Conservation (phyloP, 2,888 invertebrate species). For the Phrixothrix hirtus region DNA sequence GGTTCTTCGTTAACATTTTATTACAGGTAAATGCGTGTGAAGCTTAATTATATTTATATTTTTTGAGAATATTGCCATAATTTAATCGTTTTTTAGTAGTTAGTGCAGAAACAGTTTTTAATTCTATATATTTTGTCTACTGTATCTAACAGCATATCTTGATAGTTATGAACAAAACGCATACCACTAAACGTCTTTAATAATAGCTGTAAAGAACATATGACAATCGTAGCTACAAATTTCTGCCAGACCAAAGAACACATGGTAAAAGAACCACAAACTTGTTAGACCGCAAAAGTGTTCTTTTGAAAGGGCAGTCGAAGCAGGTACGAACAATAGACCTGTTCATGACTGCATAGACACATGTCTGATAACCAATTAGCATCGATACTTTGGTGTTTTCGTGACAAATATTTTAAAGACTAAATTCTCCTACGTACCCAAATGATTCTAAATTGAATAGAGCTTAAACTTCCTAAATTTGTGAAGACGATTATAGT, state of each 20-base stretch:
- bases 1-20: no score
- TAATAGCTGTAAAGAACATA: constrained; percentile 40
- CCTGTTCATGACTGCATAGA: constrained; percentile 47
- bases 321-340: constrained; percentile 31
- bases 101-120: no score
- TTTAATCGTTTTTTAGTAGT: no score
- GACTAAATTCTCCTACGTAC: constrained; percentile 24
- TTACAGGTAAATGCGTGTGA: no score
- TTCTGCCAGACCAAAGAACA: constrained; percentile 29
- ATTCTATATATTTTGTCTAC: no score
- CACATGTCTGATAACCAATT: constrained; percentile 53
- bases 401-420: constrained; percentile 49
- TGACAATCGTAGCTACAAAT: constrained; percentile 44
- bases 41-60: no score
- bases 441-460: background rate
- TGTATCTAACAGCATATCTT: no score
- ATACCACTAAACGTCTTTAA: constrained; percentile 5
- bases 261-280: constrained; percentile 44
- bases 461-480: constrained; percentile 3
- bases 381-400: constrained; percentile 43
- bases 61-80: no score
- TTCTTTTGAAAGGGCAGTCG: constrained; percentile 36
- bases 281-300: constrained; percentile 50
- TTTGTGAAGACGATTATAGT: constrained; percentile 20
- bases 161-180: background rate